These are phyloP conservation scores for Pterophyllum scalare DNA, from an alignment of 2,113 vertebrate genomes.

Conservation along the genomic window DNA sequence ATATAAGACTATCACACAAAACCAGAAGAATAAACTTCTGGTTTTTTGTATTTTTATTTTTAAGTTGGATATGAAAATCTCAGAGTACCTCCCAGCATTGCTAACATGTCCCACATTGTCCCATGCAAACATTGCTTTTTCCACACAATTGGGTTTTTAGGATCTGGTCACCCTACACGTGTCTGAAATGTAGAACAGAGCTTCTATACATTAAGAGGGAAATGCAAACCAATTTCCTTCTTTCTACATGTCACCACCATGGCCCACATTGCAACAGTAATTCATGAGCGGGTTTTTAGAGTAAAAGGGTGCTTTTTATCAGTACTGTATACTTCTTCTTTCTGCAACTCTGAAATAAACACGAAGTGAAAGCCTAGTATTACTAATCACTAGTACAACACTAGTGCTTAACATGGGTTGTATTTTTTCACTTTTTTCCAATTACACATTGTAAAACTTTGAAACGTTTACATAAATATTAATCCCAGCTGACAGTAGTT, in stretches of 20 bases:
- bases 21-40: no score
- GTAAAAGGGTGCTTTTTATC: not conserved
- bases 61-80: no score
- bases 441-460: not conserved
- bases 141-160: not conserved
- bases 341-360: not conserved
- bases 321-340: not conserved
- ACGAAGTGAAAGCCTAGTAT: not conserved
- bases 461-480: not conserved
- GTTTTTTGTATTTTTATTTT: not conserved
- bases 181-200: not conserved
- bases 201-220: not conserved
- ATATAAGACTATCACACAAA: no score
- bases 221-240: not conserved
- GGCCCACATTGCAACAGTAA: not conserved
- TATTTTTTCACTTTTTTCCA: not conserved
- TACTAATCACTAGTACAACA: conserved; percentile 43
- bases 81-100: no score
- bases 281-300: not conserved
- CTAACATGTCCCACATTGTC: not conserved
- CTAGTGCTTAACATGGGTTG: conserved; percentile 40
- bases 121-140: not conserved
- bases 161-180: not conserved
- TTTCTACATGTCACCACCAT: not conserved
- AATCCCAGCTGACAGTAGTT: not conserved